Conservation (phyloP, 2,113 vertebrate genomes). For the Lophotis ruficrista region DNA sequence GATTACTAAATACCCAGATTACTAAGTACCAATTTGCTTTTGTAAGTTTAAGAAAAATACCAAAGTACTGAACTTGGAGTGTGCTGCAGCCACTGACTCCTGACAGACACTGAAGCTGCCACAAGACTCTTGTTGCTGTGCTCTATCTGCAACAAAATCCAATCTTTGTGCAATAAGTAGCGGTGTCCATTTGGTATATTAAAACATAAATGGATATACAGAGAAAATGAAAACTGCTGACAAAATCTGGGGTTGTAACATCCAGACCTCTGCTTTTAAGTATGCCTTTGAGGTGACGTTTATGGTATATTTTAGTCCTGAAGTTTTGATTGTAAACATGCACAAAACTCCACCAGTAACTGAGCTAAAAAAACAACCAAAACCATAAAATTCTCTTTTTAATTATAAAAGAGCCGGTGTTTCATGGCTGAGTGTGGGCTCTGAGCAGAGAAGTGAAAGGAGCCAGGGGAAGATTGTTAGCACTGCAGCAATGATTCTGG, state of each 20-base stretch:
- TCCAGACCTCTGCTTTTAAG: not conserved
- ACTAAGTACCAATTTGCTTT: not conserved
- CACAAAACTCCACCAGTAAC: not conserved
- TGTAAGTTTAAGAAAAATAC: not conserved
- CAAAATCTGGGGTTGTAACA: not conserved
- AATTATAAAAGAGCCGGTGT: not conserved
- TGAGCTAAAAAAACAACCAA: not conserved
- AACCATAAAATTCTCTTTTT: not conserved
- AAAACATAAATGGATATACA: not conserved
- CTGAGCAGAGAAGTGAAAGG: not conserved
- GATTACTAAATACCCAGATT: not conserved
- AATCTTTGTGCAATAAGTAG: not conserved
- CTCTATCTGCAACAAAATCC: not conserved
- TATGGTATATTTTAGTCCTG: not conserved
- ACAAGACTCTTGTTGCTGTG: not conserved
- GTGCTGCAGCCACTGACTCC: not conserved
- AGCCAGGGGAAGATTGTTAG: not conserved
- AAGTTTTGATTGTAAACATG: not conserved
- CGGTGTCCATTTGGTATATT: not conserved
- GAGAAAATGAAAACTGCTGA: not conserved
- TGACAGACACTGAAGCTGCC: not conserved
- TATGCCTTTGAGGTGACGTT: not conserved
- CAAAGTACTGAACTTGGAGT: not conserved
- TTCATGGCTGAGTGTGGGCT: not conserved
- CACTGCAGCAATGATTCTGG: not conserved